Evolutionary conservation across 2,888 invertebrate genomes (phyloP).

Genomic region (Glyphotaelius pellucidus): DNA sequence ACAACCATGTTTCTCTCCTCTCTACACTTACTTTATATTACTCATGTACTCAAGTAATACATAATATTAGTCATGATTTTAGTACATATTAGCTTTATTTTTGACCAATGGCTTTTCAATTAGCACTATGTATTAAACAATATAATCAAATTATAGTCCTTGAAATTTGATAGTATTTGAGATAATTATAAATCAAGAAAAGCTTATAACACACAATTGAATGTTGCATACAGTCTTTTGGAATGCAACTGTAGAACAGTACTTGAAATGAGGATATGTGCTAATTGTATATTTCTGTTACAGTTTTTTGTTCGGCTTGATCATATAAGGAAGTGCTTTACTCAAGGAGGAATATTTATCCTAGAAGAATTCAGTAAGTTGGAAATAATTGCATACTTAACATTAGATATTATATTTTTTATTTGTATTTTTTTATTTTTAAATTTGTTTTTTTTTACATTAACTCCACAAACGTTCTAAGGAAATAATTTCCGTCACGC

Average conservation of each 20-base stretch:
- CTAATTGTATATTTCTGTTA: constrained; percentile 74
- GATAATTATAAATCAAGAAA: background rate
- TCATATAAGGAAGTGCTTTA: constrained; percentile 99
- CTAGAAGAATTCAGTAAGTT: constrained; percentile 99
- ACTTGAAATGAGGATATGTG: background rate
- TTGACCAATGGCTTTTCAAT: constrained; percentile 2
- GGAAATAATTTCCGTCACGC: too few relatives aligned
- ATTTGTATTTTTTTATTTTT: too few relatives aligned
- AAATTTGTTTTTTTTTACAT: too few relatives aligned
- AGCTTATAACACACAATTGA: background rate
- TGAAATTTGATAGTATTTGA: background rate
- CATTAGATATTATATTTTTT: too few relatives aligned
- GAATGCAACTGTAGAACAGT: background rate
- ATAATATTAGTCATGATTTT: background rate
- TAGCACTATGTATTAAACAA: background rate
- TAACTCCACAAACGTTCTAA: too few relatives aligned
- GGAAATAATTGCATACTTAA: constrained; percentile 28
- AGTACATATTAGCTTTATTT: background rate
- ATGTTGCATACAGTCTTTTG: background rate
- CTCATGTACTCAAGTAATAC: background rate
- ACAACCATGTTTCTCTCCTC: background rate
- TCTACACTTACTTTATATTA: background rate
- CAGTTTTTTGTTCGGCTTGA: constrained; percentile 99
- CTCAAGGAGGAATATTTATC: constrained; percentile 99
- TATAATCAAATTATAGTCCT: background rate